Evolutionary conservation across 2,113 vertebrate species (phyloP), one percentile per base, ranked within the genome.

Genomic region (Toxotes chatareus): DNA sequence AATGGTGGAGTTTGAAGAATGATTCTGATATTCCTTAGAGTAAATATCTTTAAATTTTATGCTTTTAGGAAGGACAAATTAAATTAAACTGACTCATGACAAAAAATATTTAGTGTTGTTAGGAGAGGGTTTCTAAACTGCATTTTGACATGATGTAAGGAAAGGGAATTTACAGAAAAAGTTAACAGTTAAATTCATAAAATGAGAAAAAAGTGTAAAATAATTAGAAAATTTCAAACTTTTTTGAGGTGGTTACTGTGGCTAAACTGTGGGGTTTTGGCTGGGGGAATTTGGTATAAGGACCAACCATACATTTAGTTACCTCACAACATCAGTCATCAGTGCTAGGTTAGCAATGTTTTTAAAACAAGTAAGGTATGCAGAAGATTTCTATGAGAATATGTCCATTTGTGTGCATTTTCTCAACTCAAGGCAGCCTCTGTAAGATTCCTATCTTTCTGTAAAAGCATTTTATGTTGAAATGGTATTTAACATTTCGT

Each of bases 401-500:
- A 21, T 79, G 23, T 81, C 1, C 79, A 34, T 72, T 65, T 80
- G 36, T 78, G 36, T 76, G 38, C 14, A 19, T 72, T 62, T 16
- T 73, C 1, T 42, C 8, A 77, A 32, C 10, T 55, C 8, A 51
- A 65, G 46, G 34, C 8, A 23, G 7, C 6, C 3, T 42, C 46
- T 60, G 13, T 34, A 64, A 61, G 23, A 68, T 55, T n/a, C 62
- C 0, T 32, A n/a, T 60, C 1, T 56, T 31, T 78, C 27, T 77
- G 23, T 77, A 32, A 66, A 12, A 72, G 17, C 44, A 59, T 78
- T 66, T 66, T 59, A 27, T 56, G 60, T 62, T 67, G 21, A 73
- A 65, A 69, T 38, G 1, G 65, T 72, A 80, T 84, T 84, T 88
- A 56, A 64, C 32, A 66, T 80, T 79, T 76, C 68, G 46, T 76